Conservation (phyloP, 2,888 invertebrate genomes). For the Drosophila algonquin region DNA sequence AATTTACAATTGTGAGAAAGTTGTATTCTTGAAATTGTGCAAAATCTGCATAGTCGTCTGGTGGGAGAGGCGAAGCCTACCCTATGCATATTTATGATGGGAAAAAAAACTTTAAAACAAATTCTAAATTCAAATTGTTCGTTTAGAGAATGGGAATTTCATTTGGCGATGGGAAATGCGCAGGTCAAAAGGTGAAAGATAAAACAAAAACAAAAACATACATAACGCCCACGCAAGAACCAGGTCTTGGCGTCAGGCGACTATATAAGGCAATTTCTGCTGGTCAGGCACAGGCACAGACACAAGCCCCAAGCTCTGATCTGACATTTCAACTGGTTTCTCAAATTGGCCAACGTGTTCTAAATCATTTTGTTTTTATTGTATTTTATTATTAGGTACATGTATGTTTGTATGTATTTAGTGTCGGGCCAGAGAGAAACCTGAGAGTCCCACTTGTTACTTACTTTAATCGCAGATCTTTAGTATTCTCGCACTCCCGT, state of each 20-base stretch:
- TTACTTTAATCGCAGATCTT: background rate
- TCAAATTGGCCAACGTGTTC: constrained; percentile 19
- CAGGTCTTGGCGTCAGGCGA: background rate
- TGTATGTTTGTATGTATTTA: no score
- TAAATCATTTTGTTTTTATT: constrained; percentile 7
- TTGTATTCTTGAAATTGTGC: constrained; percentile 32
- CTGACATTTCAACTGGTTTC: constrained; percentile 36
- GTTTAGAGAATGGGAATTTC: constrained; percentile 40
- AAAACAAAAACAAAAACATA: constrained; percentile 10
- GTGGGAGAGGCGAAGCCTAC: constrained; percentile 1
- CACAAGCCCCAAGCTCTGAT: constrained; percentile 1
- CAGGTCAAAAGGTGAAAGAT: constrained; percentile 25
- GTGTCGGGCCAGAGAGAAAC: constrained; percentile 15
- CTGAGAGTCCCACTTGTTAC: constrained; percentile 7
- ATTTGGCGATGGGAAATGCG: constrained; percentile 9
- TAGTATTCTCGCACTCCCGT: background rate
- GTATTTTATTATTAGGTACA: constrained; percentile 8
- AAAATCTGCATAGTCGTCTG: constrained; percentile 24
- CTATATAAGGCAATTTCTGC: constrained; percentile 5
- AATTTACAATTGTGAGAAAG: constrained; percentile 56
- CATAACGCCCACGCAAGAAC: background rate
- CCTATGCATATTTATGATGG: constrained; percentile 45
- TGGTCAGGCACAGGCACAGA: background rate
- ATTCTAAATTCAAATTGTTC: constrained; percentile 41
- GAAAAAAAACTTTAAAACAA: constrained; percentile 33